A percentile compares a stretch with the other conserved stretches of the same genome.
Evolutionary conservation across 2,797 vertebrate genomes (phyloP).

Genomic region (Aythya fuligula): DNA sequence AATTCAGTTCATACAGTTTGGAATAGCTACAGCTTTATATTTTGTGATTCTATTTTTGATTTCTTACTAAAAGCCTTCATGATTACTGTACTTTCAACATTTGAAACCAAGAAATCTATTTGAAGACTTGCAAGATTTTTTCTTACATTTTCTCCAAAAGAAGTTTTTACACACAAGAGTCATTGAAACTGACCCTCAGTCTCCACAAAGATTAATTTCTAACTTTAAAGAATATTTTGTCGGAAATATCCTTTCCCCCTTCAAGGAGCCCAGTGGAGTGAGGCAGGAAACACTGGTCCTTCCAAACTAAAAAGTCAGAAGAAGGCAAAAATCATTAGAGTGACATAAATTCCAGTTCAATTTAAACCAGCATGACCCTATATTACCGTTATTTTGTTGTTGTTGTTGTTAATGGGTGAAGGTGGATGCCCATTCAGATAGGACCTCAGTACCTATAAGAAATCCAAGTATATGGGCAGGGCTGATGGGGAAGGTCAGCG

Average conservation of each 20-base stretch:
- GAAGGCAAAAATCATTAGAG: background rate
- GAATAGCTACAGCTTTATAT: background rate
- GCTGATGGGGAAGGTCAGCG: background rate
- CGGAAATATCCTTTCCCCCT: background rate
- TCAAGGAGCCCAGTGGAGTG: background rate
- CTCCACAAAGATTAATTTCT: background rate
- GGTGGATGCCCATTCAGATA: background rate
- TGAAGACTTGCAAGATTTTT: background rate
- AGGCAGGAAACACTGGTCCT: background rate
- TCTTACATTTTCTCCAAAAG: background rate
- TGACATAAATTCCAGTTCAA: background rate
- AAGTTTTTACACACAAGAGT: background rate
- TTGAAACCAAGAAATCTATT: background rate
- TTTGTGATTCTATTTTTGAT: background rate
- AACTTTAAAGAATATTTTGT: background rate
- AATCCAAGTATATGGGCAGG: background rate
- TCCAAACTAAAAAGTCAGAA: background rate
- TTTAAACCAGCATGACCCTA: background rate
- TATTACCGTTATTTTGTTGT: background rate
- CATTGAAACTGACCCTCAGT: background rate
- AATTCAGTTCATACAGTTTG: background rate
- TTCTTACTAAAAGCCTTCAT: background rate
- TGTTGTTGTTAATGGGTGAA: background rate
- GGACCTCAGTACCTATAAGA: background rate
- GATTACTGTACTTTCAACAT: background rate